Evolutionary conservation across 2,113 vertebrate species (phyloP), one percentile per base, ranked within the genome.

Genomic region (Condylura cristata): DNA sequence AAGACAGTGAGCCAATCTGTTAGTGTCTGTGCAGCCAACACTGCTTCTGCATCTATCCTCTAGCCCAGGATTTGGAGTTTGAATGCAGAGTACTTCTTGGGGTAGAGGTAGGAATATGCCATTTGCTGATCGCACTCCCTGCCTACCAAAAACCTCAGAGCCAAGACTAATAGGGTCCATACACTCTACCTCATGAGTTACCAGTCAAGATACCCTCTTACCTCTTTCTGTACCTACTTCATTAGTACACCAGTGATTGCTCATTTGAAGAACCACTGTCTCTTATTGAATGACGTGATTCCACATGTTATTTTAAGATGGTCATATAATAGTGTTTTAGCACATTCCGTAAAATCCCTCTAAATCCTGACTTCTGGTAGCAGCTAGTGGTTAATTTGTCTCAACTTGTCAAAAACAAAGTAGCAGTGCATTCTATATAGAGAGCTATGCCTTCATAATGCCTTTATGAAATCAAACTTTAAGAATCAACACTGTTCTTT

Each of bases 101-200:
- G 37, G 16, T 12, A 56, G 53, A n/a, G n/a, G n/a, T n/a, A n/a
- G n/a, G n/a, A n/a, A 46, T 46, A n/a, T 65, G 24, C 2, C 24
- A 26, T 34, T 26, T 48, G 41, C 20, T 48, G 10, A 44, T 13
- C 4, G 90, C 65, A 18, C 18, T 51, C 56, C 48, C 24, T 44
- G 34, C 9, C 7, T 32, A 24, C 16, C 26, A 30, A 5, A 10
- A 78, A 22, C 12, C 37, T 72, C 65, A 89, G 79, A 65, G 60
- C 3, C 1, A 8, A 20, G 18, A 22, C 0, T n/a, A 18, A 63
- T 1, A 11, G 34, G 28, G n/a, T n/a, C 6, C 32, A 12, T 13
- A n/a, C 0, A 28, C 14, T 28, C 13, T 11, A 14, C 9, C 44
- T 37, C 18, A 32, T 58, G 26, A 53, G 18, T 24, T 20, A 39